These are phyloP conservation scores for Silurus aristotelis DNA, from an alignment of 2,797 vertebrate species.

Conservation along the genomic window DNA sequence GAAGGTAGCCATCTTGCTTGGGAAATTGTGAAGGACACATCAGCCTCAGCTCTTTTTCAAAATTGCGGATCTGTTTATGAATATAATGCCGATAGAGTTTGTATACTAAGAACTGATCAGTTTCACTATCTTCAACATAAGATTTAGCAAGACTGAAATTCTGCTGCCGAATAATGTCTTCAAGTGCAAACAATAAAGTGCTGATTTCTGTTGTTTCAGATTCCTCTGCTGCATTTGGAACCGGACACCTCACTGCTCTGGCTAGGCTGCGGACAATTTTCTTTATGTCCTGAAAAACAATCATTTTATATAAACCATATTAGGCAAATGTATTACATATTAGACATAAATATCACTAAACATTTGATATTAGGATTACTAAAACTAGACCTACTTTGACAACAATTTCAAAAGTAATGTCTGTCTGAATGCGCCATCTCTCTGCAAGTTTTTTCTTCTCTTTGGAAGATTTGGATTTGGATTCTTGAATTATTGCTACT, in stretches of 20 bases:
- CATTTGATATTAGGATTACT: background rate
- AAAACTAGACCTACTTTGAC: conserved; percentile 74
- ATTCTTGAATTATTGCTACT: conserved; percentile 56
- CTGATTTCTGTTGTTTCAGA: conserved; percentile 79
- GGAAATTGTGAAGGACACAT: conserved; percentile 79
- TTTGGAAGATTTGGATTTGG: conserved; percentile 70
- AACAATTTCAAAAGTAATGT: conserved; percentile 83
- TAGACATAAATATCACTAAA: background rate
- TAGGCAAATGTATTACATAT: background rate
- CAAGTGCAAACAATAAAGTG: conserved; percentile 81
- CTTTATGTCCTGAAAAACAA: conserved; percentile 79
- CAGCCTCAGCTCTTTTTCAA: conserved; percentile 82
- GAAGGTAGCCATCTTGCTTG: conserved; percentile 74
- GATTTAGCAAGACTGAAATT: conserved; percentile 57
- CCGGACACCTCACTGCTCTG: conserved; percentile 79
- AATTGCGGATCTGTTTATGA: conserved; percentile 82
- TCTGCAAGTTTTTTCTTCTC: conserved; percentile 68
- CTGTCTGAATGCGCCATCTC: conserved; percentile 64
- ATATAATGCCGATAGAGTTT: conserved; percentile 78
- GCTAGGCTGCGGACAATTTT: conserved; percentile 84
- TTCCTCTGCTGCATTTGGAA: conserved; percentile 66
- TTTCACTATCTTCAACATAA: conserved; percentile 10
- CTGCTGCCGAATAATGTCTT: conserved; percentile 83
- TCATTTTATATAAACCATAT: background rate
- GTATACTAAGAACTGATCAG: conserved; percentile 37